phyloP scores from a whole-genome alignment of 2,888 invertebrate genomes.

The Athalia rosae region DNA sequence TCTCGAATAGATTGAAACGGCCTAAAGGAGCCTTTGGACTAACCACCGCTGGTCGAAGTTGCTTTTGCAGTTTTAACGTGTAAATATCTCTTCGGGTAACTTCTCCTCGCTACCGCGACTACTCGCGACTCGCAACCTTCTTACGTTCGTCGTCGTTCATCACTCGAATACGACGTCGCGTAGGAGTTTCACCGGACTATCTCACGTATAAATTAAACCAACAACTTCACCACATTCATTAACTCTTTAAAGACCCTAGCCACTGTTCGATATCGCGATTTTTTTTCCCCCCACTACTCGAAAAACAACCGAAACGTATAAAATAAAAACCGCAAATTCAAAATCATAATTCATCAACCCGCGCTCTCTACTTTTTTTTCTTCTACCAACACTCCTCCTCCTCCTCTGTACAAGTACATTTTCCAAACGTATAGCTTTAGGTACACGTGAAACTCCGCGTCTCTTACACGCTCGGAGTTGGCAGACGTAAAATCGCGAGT shows the following conservation, averaged over 20 bases:
- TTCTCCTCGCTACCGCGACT: neutral
- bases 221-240: conserved; percentile 18
- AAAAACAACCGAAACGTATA: neutral
- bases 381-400: too few species aligned
- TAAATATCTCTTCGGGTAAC: neutral
- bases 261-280: conserved; percentile 14
- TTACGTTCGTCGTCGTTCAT: conserved; percentile 20
- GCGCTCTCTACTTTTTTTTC: too few species aligned
- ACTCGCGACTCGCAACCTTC: conserved; percentile 16
- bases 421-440: too few species aligned
- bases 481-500: neutral
- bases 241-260: conserved; percentile 5
- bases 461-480: too few species aligned
- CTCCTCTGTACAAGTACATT: too few species aligned
- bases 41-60: too few species aligned
- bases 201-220: conserved; percentile 41
- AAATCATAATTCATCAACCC: too few species aligned
- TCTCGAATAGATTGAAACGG: conserved; percentile 41
- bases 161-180: conserved; percentile 38
- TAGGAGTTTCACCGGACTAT: conserved; percentile 26
- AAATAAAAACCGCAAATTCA: too few species aligned
- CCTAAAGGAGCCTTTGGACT: neutral
- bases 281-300: neutral
- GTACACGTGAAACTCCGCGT: too few species aligned
- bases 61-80: too few species aligned